phyloP scores from a whole-genome alignment of 2,797 vertebrate species.

The Rhinogobio ventralis region DNA sequence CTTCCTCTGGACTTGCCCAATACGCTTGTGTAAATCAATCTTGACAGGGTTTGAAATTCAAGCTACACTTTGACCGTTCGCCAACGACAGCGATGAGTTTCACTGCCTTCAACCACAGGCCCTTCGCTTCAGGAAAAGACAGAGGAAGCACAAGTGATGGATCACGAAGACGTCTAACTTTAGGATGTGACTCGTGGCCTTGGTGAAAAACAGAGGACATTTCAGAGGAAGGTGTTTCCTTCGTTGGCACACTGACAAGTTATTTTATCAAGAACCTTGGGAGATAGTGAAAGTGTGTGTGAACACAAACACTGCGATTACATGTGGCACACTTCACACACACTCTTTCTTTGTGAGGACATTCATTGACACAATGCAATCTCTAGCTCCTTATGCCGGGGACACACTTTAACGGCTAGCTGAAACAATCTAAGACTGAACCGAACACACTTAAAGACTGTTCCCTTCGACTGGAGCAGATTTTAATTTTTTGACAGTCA shows the following conservation, averaged over 20 bases:
- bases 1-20: not conserved
- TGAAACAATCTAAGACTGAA: too few species aligned
- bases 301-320: not conserved
- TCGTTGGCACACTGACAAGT: constrained; percentile 4
- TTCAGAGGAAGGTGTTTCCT: constrained; percentile 29
- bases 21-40: constrained; percentile 35
- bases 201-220: not conserved
- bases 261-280: constrained; percentile 53
- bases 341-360: not conserved
- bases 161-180: not conserved
- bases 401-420: too few species aligned
- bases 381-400: too few species aligned
- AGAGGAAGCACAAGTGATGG: not conserved
- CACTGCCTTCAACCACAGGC: not conserved
- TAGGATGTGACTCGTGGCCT: constrained; percentile 9
- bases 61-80: not conserved
- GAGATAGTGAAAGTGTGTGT: constrained; percentile 38
- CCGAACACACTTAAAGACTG: too few species aligned
- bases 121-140: not conserved
- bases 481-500: too few species aligned
- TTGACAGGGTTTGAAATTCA: not conserved
- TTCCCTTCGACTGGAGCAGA: too few species aligned
- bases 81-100: constrained; percentile 8
- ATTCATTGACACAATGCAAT: too few species aligned
- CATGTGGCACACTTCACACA: constrained; percentile 3